Evolutionary conservation across 2,888 invertebrate species (phyloP), one percentile per base, ranked within the genome.

Genomic region (Panorpa germanica): DNA sequence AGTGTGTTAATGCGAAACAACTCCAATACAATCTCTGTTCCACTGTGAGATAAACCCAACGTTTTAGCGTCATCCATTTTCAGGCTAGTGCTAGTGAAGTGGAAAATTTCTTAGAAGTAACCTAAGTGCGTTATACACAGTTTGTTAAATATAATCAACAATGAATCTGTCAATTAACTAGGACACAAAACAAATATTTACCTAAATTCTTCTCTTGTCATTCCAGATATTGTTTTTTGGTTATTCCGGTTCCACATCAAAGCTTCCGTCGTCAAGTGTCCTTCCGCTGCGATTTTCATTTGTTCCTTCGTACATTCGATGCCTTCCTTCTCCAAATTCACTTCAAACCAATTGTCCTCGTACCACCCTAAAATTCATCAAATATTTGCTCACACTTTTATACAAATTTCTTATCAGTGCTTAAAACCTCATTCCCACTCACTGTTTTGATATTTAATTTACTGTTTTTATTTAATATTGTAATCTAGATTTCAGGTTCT

Each of bases 191-290:
- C 7, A 29, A 22, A 11, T 14, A 10, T 32, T 38, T 43, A 67
- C 69, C 69, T 57, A 57, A 96, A 96, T 49, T 90, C 77, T 45
- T 80, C 80, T 2, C 86, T 80, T 3, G 90, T 90, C 88, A 91
- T 88, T 39, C 90, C 90, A 22, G 95, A 93, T 44, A 90, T 80
- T 33, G 95, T 95, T 38, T 77, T 76, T 53, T 83, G 78, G 50
- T 83, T 77, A 54, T 93, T 91, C 50, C 90, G 88, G 57, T 96
- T 95, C 76, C 95, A 83, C 86, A 96, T 95, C 25, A 98, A 70
- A 13, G 95, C 95, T 53, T 98, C 98, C 0, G 98, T 98, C 22
- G 98, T 96, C 32, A 98, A 65, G 52, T 98, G 98, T 3, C 95
- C 95, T 52, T 95, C 91, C 2, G 96, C 88, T 0, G 95, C 95